Percentiles rank a stretch among this genome's conserved stretches.
Conservation (phyloP, 2,113 vertebrate genomes). For the Lagopus muta region DNA sequence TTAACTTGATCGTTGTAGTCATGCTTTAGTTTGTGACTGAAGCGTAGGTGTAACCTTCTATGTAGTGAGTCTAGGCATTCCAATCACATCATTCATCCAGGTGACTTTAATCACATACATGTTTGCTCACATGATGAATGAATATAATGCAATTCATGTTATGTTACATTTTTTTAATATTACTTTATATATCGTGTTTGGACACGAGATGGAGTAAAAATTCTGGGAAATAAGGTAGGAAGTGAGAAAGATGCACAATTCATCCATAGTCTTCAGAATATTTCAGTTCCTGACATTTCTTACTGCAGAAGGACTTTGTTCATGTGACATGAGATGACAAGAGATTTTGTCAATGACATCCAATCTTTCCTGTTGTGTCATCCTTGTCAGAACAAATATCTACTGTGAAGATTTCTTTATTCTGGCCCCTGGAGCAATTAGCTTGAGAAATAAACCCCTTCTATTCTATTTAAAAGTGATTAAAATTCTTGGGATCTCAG, state of each 20-base stretch:
- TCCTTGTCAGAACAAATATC: background rate
- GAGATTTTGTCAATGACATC: background rate
- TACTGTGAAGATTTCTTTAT: constrained; percentile 3
- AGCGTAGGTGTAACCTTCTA: background rate
- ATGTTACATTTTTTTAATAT: accelerated
- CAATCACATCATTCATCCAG: background rate
- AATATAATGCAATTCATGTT: accelerated
- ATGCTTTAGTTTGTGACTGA: accelerated
- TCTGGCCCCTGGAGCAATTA: background rate
- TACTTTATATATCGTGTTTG: background rate
- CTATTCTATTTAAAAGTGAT: background rate
- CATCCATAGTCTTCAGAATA: background rate
- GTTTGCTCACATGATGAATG: background rate
- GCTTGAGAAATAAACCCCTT: background rate
- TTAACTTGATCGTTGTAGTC: background rate
- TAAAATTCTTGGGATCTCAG: background rate
- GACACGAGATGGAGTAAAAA: background rate
- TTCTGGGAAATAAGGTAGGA: background rate
- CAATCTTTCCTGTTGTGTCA: background rate
- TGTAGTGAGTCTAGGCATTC: background rate
- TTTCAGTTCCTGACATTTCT: background rate
- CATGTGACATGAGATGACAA: background rate
- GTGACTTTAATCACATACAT: accelerated
- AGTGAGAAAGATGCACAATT: background rate
- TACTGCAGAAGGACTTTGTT: background rate